Conservation (phyloP, 35 echinoderm and acorn worm genomes). For the Chiridota heheva region DNA sequence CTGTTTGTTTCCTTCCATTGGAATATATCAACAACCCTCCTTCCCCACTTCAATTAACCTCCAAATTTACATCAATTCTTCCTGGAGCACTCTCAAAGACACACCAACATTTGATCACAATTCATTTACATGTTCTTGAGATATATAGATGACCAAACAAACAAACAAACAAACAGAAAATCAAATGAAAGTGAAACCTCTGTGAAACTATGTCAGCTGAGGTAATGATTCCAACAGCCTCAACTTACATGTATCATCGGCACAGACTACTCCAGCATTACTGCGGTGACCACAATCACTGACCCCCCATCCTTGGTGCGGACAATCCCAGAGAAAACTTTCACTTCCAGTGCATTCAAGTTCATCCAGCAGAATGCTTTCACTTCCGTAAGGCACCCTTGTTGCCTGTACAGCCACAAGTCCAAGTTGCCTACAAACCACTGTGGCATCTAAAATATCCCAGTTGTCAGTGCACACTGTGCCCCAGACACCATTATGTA, state of each 20-base stretch:
- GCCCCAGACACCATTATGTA: background rate
- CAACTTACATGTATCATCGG: background rate
- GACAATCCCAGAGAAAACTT: conserved; percentile 27
- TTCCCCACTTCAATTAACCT: too few relatives aligned
- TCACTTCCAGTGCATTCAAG: conserved; percentile 33
- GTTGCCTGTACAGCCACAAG: background rate
- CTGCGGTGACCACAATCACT: conserved; percentile 15
- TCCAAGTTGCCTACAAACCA: background rate
- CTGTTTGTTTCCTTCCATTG: too few relatives aligned
- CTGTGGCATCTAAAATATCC: background rate
- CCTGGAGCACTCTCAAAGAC: too few relatives aligned
- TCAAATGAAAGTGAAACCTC: too few relatives aligned
- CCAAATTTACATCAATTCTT: too few relatives aligned
- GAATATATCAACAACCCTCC: too few relatives aligned
- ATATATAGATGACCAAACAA: too few relatives aligned
- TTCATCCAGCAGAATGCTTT: conserved; percentile 14
- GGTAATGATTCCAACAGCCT: too few relatives aligned
- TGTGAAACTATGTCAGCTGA: too few relatives aligned
- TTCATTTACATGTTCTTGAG: too few relatives aligned
- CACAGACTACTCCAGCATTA: conserved; percentile 32
- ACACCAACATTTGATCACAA: too few relatives aligned
- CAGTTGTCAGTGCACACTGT: background rate
- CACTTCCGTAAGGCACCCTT: background rate
- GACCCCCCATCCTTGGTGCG: background rate
- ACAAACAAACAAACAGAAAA: too few relatives aligned